A percentile compares a stretch with the other conserved stretches of the same genome.
Conservation (phyloP, 1,140 invertebrate species). For the Archivesica marissinica region DNA sequence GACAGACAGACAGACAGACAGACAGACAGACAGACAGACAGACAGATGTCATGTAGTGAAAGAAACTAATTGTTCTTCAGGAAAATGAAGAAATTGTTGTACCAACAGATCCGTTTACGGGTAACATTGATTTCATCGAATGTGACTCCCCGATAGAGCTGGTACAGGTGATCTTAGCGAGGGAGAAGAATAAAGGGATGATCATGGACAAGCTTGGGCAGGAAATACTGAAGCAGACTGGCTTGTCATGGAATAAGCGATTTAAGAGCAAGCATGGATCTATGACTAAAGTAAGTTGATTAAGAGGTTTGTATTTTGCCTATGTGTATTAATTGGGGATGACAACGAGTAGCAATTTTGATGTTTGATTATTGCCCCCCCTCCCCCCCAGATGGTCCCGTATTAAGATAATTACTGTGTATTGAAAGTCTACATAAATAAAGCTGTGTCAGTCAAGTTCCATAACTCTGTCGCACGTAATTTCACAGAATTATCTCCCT, state of each 20-base stretch:
- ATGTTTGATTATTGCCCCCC: no score
- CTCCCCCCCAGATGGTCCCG: no score
- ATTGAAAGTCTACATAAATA: no score
- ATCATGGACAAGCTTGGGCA: slow-evolving; percentile 78
- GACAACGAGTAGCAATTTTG: no score
- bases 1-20: no score
- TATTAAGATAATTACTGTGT: no score
- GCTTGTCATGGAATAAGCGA: slow-evolving; percentile 82
- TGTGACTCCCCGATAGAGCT: slow-evolving; percentile 79
- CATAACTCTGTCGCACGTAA: no score
- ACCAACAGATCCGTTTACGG: slow-evolving; percentile 62
- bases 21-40: no score
- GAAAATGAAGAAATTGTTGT: slow-evolving; percentile 70
- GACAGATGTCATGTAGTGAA: no score
- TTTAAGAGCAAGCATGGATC: slow-evolving; percentile 80
- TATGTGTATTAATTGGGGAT: neutral
- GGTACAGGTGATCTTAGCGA: slow-evolving; percentile 73
- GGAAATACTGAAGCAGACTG: slow-evolving; percentile 81
- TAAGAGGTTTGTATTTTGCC: neutral
- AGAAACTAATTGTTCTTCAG: no score
- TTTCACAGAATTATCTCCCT: no score
- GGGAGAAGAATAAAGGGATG: slow-evolving; percentile 65
- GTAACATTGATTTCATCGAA: slow-evolving; percentile 76
- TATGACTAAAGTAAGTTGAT: slow-evolving; percentile 78
- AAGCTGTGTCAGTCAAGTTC: no score